Percentiles rank a stretch among this genome's conserved stretches.
Conservation (phyloP, 2,888 invertebrate genomes). For the Linnaemya vulpina region DNA sequence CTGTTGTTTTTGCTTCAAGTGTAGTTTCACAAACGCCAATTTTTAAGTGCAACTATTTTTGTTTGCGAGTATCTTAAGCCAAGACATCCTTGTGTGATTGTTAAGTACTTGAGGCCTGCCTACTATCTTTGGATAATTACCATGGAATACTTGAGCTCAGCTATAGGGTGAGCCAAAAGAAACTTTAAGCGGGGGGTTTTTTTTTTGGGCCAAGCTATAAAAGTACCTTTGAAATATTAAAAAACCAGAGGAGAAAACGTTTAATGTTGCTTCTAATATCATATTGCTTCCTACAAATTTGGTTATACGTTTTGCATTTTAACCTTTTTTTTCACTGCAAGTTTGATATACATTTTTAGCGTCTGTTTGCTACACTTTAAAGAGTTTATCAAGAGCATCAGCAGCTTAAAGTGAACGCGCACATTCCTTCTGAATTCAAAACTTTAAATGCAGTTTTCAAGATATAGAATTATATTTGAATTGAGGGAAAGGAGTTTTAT, state of each 20-base stretch:
- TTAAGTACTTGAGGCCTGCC: slow-evolving; percentile 24
- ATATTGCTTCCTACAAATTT: neutral
- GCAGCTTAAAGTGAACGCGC: no score
- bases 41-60: slow-evolving; percentile 34
- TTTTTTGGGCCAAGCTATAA: slow-evolving; percentile 42
- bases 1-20: slow-evolving; percentile 5
- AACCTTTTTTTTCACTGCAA: neutral
- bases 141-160: neutral
- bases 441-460: no score
- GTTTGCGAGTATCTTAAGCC: neutral
- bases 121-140: slow-evolving; percentile 25
- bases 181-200: no score
- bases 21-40: neutral
- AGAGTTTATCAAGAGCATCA: no score
- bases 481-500: no score
- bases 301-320: neutral
- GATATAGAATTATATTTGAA: no score
- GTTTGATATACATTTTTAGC: no score
- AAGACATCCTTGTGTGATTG: neutral
- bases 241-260: neutral
- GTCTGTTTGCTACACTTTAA: no score
- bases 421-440: no score
- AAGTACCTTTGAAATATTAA: neutral
- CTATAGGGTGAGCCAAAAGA: neutral
- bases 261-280: neutral